A percentile compares a stretch with the other conserved stretches of the same genome.
These are phyloP conservation scores for Danio aesculapii DNA, from an alignment of 2,797 vertebrate species.

Conservation along the genomic window DNA sequence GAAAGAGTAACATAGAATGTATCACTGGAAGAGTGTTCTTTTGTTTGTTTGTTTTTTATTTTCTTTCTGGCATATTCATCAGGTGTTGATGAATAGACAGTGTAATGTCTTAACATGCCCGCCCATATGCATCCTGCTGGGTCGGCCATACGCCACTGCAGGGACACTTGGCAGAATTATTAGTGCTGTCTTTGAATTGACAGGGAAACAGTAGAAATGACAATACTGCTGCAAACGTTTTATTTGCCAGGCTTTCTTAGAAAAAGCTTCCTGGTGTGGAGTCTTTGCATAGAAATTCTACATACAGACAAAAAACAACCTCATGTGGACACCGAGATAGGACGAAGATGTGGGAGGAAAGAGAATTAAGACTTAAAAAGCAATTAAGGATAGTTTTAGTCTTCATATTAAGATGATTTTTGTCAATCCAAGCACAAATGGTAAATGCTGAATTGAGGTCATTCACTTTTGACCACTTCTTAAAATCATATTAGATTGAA, in stretches of 20 bases:
- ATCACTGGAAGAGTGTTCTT: constrained; percentile 29
- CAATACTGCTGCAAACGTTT: constrained; percentile 58
- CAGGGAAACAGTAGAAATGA: constrained; percentile 63
- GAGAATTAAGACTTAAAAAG: not conserved
- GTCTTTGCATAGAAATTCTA: constrained; percentile 30
- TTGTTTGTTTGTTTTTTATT: no score
- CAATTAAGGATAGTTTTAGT: not conserved
- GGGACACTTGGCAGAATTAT: constrained; percentile 61
- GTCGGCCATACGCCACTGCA: constrained; percentile 47
- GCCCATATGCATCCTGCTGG: constrained; percentile 31
- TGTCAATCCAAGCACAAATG: no score
- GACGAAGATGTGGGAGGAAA: constrained; percentile 7
- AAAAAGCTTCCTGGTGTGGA: constrained; percentile 56
- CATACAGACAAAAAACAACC: not conserved
- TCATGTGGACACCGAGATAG: not conserved
- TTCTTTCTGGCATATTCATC: constrained; percentile 50
- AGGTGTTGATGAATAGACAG: constrained; percentile 59
- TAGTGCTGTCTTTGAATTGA: constrained; percentile 58
- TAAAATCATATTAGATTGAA: no score
- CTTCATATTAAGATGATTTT: no score
- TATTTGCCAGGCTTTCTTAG: constrained; percentile 52
- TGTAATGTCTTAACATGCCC: constrained; percentile 56
- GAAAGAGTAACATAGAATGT: not conserved
- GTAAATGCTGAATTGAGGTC: no score
- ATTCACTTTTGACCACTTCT: no score